Evolutionary conservation across 2,113 vertebrate genomes (phyloP).

Genomic region (Tragelaphus scriptus): DNA sequence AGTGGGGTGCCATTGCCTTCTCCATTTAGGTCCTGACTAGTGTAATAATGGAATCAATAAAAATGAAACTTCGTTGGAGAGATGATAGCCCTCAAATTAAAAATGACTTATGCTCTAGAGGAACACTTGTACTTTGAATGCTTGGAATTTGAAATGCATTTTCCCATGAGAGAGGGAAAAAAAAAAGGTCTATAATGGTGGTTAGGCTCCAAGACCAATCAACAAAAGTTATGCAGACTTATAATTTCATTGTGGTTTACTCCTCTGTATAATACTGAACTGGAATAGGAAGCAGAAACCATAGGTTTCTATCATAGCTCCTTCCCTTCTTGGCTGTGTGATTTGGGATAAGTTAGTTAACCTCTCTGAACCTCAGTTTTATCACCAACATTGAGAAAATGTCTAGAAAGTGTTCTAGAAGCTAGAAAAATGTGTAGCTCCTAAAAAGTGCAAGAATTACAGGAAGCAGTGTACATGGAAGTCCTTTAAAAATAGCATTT

Average conservation of each 20-base stretch:
- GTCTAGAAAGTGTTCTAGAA: background rate
- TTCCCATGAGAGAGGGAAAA: background rate
- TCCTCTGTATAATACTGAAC: background rate
- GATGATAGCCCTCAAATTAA: background rate
- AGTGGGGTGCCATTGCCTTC: no score
- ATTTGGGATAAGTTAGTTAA: conserved; percentile 21
- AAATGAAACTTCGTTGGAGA: background rate
- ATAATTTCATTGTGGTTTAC: conserved; percentile 51
- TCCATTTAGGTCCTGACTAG: background rate
- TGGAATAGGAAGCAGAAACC: background rate
- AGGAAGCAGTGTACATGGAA: background rate
- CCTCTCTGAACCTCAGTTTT: conserved; percentile 22
- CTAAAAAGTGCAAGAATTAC: background rate
- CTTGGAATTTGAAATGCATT: conserved; percentile 44
- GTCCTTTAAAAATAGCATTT: background rate
- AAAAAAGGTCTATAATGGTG: conserved; percentile 19
- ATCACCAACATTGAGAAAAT: conserved; percentile 10
- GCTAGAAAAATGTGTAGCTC: background rate
- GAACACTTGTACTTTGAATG: background rate
- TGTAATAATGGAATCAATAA: conserved; percentile 2
- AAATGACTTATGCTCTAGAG: conserved; percentile 10
- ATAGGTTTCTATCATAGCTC: conserved; percentile 7
- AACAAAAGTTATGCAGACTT: conserved; percentile 26
- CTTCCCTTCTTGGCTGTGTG: background rate
- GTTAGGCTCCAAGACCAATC: conserved; percentile 32